phyloP scores from a whole-genome alignment of 92 coral and sea anemone genomes.

The Siderastrea siderea region DNA sequence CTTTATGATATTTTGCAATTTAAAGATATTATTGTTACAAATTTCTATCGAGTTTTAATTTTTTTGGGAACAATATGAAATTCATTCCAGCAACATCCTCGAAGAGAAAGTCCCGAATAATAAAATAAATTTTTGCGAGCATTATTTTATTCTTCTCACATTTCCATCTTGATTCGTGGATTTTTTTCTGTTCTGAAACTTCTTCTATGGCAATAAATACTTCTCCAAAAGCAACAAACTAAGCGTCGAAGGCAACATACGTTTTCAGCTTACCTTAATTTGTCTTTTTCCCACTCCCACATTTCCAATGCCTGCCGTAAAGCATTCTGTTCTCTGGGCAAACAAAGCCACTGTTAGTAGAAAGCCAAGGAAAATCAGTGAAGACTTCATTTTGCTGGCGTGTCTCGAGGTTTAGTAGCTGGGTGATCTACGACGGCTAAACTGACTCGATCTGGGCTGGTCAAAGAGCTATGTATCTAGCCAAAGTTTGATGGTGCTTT shows the following conservation, averaged over 20 bases:
- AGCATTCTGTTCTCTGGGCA: conserved; percentile 29
- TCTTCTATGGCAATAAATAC: too few species aligned
- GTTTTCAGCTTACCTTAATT: not conserved
- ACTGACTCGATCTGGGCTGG: not conserved
- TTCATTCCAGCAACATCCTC: not conserved
- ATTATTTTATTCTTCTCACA: not conserved
- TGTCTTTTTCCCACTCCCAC: conserved; percentile 27
- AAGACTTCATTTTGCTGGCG: conserved; percentile 4
- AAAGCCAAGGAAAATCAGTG: conserved; percentile 5
- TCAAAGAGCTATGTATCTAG: not conserved
- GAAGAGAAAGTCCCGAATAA: not conserved
- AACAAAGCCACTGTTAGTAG: conserved; percentile 6
- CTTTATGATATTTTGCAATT: too few species aligned
- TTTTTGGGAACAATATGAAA: too few species aligned
- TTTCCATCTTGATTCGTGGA: not conserved
- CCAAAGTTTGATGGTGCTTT: conserved; percentile 1
- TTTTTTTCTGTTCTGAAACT: too few species aligned
- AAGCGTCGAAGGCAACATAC: not conserved
- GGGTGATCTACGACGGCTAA: not conserved
- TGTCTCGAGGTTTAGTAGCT: not conserved
- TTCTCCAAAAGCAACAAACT: too few species aligned
- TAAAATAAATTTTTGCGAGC: not conserved
- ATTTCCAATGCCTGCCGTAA: conserved; percentile 52
- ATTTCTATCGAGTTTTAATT: too few species aligned
- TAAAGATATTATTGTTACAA: too few species aligned